Base-by-base conservation (phyloP, 2,113 vertebrate species). In the Nibea albiflora region DNA sequence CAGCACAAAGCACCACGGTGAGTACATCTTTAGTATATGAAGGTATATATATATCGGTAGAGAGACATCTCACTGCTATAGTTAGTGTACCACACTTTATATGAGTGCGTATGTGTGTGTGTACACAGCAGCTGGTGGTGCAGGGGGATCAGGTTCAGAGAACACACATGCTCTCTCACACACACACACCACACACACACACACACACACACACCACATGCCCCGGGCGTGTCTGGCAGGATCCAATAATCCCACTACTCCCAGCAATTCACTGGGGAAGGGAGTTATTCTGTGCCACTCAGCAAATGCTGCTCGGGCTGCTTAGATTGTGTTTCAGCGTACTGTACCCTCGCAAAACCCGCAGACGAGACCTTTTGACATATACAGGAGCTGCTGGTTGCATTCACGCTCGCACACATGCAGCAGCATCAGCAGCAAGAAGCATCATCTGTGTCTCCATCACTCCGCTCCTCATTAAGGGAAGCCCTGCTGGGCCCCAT, bases 161-260 rank as follows among this genome's bases (percentile, higher is more conserved):
- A 69, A 58, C n/a, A 66, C 76, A 80, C 65, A 58, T 46, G 44
- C 44, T 46, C 42, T 50, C 47, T 60, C 73, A 77, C 56, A 64
- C 54, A 69, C 47, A 78, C 70, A 85, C 50, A 81, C 44, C 42
- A 66, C 76, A 80, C 65, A 67, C 42, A 58, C 47, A 63, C 73
- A 77, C 54, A 64, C 54, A 69, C 47, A 61, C 75, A 81, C 26
- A 70, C 46, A 77, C 52, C 70, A 85, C 50, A 81, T 5, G 20
- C 78, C 57, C 16, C 3, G 80, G 91, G 86, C 46, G 72, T 89
- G 91, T 90, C 85, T 89, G 79, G 85, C 80, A 84, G 76, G 35
- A 90, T 84, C 83, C 86, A 88, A 90, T 93, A 94, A 94, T 94
- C 90, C 91, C 82, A 91, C 71, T 47, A 84, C 84, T 86, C 86